Percentiles rank a stretch among this genome's conserved stretches.
Conservation (phyloP, 2,888 invertebrate species). For the Hipparchia sbordonii region DNA sequence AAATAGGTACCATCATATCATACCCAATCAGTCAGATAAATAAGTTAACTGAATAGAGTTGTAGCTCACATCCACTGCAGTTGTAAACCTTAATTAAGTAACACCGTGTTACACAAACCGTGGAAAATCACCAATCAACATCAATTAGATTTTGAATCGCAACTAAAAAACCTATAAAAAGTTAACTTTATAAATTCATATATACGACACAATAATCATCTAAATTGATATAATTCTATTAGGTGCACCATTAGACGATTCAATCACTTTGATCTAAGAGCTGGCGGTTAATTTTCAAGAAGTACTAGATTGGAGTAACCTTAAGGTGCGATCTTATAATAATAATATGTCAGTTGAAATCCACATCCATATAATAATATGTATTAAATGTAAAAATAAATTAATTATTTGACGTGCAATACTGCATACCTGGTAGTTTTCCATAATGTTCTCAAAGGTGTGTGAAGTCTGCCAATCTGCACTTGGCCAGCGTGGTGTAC, state of each 20-base stretch:
- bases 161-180: constrained; percentile 8
- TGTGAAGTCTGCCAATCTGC: too few species aligned
- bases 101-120: constrained; percentile 5
- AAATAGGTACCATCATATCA: too few species aligned
- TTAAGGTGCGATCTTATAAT: too few species aligned
- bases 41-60: background rate
- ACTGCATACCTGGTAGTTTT: too few species aligned
- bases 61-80: background rate
- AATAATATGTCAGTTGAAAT: too few species aligned
- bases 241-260: constrained; percentile 20
- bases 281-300: background rate
- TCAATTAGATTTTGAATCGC: constrained; percentile 1
- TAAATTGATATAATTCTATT: constrained; percentile 36
- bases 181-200: constrained; percentile 8
- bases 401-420: too few species aligned
- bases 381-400: too few species aligned
- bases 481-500: too few species aligned
- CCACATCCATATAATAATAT: too few species aligned
- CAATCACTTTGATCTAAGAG: constrained; percentile 11
- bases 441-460: too few species aligned
- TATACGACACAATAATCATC: constrained; percentile 21
- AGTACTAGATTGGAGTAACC: background rate
- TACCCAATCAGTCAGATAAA: too few species aligned
- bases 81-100: background rate
- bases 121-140: constrained; percentile 1